Evolutionary conservation across 2,888 invertebrate species (phyloP).

Genomic region (Cremastinae sp.): DNA sequence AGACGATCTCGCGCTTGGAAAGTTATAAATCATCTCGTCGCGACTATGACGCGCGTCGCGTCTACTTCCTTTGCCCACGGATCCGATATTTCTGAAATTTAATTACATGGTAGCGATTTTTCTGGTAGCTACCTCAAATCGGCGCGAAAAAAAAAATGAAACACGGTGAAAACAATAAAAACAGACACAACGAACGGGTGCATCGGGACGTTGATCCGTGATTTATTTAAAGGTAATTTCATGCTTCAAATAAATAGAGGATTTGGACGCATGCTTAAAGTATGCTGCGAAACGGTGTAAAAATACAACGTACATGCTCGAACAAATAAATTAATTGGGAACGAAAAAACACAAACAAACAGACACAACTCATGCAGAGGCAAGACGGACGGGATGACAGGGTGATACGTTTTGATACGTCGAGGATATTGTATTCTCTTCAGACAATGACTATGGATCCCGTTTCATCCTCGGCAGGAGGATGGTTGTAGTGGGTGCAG

Average conservation of each 20-base stretch:
- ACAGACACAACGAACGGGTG: constrained; percentile 72
- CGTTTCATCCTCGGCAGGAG: constrained; percentile 79
- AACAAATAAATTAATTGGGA: constrained; percentile 73
- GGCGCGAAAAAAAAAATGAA: constrained; percentile 16
- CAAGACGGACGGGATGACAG: constrained; percentile 31
- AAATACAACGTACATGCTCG: constrained; percentile 75
- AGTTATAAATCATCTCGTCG: constrained; percentile 76
- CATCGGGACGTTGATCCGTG: constrained; percentile 78
- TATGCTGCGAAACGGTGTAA: constrained; percentile 54
- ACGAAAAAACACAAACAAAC: constrained; percentile 38
- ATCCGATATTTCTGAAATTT: constrained; percentile 78
- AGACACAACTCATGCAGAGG: constrained; percentile 65
- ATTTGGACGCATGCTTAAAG: constrained; percentile 74
- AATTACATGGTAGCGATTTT: constrained; percentile 56
- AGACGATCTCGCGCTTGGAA: constrained; percentile 71
- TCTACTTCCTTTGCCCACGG: constrained; percentile 78
- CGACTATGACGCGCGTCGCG: constrained; percentile 73
- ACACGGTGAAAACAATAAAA: constrained; percentile 39
- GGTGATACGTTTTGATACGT: constrained; percentile 26
- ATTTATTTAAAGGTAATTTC: constrained; percentile 76
- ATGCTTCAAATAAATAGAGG: constrained; percentile 78
- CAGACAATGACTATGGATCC: constrained; percentile 80
- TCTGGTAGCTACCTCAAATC: neutral
- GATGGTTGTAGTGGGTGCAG: constrained; percentile 77
- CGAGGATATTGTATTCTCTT: constrained; percentile 53